Evolutionary conservation across 2,888 invertebrate species (phyloP), one percentile per base, ranked within the genome.

Genomic region (Dioctria rufipes): DNA sequence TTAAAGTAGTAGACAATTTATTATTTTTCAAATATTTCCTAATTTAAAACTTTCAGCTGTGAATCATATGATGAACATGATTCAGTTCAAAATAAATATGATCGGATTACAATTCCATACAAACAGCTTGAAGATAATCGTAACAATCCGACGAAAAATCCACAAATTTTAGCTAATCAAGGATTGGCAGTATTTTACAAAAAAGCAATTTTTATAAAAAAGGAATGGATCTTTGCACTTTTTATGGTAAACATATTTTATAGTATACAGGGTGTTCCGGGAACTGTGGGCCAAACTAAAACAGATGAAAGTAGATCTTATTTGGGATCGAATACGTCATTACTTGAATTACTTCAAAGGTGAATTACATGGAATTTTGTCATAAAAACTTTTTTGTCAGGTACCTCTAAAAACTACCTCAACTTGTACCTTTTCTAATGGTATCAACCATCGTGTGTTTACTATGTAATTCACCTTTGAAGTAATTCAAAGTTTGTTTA

Each of bases 1-100:
- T 87, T 97, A 73, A 95, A 93, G 95, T 94, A 84, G 78, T 46
- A 39, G 65, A 40, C 39, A 11, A 40, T 65, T 25, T 51, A n/a
- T 37, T 60, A 60, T 46, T 67, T 78, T 66, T 9, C 46, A 61
- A 11, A 63, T 78, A 42, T 42, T 77, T 75, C 4, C 25, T 25
- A 25, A 25, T 25, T 25, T 2, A 25, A 25, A 46, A 75, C 63
- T 80, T 80, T 5, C n/a, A 81, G 82, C 58, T 81, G 80, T 42
- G 77, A 58, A 43, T 66, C 67, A 1, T 49, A 58, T 25, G 82
- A 83, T 61, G 80, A 79, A 25, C 46, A 69, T 2, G 83, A 83
- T 73, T 73, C 75, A 4, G 51, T 69, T 2, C 40, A 71, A 11
- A 13, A 37, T 13, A 40, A 25, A 42, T 67, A 25, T 5, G 40